These are phyloP conservation scores for Pleuronectes platessa DNA, from an alignment of 2,113 vertebrate genomes.

Conservation along the genomic window DNA sequence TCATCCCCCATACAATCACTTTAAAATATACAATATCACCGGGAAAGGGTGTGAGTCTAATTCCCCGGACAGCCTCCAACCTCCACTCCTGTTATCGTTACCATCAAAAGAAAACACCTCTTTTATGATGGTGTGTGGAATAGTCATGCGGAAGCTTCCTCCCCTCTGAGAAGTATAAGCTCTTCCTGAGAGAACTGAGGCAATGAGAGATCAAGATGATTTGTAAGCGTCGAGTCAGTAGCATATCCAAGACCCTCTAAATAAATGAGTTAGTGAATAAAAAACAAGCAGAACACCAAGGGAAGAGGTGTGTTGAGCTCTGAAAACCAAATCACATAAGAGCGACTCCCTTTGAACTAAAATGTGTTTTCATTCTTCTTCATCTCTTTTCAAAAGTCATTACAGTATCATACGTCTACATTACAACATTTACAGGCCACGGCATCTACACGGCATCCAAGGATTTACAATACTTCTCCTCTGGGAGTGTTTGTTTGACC, in stretches of 20 bases:
- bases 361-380: neutral
- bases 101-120: constrained; percentile 56
- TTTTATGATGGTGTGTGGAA: constrained; percentile 41
- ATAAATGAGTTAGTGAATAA: constrained; percentile 34
- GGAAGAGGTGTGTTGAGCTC: constrained; percentile 9
- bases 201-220: constrained; percentile 25
- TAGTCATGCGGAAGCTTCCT: constrained; percentile 36
- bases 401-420: neutral
- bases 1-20: constrained; percentile 36
- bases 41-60: constrained; percentile 11
- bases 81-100: constrained; percentile 21
- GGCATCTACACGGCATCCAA: neutral
- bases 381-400: neutral
- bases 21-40: constrained; percentile 33
- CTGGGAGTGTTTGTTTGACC: neutral
- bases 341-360: constrained; percentile 21
- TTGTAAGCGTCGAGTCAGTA: constrained; percentile 1
- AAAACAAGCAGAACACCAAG: constrained; percentile 15
- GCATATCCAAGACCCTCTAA: constrained; percentile 10
- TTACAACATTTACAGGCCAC: neutral
- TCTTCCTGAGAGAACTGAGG: constrained; percentile 11
- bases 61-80: constrained; percentile 13
- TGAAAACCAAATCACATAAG: constrained; percentile 4
- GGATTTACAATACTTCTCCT: neutral
- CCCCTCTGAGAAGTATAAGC: constrained; percentile 15